These are phyloP conservation scores for Atlantisia rogersi DNA, from an alignment of 2,113 vertebrate genomes.

Conservation along the genomic window DNA sequence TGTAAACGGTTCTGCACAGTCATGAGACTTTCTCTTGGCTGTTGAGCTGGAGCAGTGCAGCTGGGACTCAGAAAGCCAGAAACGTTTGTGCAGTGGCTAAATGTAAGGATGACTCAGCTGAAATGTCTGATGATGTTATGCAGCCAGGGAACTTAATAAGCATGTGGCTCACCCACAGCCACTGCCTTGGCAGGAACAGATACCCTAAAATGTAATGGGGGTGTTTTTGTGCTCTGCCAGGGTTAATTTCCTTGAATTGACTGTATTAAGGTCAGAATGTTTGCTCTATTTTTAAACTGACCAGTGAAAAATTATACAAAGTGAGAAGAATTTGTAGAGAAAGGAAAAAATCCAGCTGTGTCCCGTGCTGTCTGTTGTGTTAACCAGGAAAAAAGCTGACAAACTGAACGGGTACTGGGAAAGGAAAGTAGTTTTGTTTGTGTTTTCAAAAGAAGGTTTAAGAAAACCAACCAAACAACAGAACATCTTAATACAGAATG, in stretches of 20 bases:
- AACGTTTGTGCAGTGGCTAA: background rate
- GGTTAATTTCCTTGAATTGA: background rate
- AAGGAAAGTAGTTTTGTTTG: background rate
- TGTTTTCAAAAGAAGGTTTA: background rate
- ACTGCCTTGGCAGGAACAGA: background rate
- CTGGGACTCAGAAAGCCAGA: background rate
- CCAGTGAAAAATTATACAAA: fast-evolving
- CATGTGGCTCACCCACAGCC: background rate
- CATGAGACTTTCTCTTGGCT: background rate
- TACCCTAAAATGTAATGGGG: background rate
- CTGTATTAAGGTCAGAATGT: background rate
- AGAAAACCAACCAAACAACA: no score
- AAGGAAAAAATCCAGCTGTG: background rate
- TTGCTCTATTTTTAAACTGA: background rate
- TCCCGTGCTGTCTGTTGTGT: background rate
- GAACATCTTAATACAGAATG: background rate
- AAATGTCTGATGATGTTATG: background rate
- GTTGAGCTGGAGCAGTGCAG: background rate
- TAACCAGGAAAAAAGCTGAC: background rate
- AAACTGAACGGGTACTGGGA: background rate
- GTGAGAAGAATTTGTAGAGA: background rate
- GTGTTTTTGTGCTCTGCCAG: background rate
- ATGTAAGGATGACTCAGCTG: constrained; percentile 61
- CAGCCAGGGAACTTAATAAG: background rate
- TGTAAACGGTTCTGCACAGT: constrained; percentile 5